Evolutionary conservation across 2,888 invertebrate genomes (phyloP).

Genomic region (Parochlus steinenii): DNA sequence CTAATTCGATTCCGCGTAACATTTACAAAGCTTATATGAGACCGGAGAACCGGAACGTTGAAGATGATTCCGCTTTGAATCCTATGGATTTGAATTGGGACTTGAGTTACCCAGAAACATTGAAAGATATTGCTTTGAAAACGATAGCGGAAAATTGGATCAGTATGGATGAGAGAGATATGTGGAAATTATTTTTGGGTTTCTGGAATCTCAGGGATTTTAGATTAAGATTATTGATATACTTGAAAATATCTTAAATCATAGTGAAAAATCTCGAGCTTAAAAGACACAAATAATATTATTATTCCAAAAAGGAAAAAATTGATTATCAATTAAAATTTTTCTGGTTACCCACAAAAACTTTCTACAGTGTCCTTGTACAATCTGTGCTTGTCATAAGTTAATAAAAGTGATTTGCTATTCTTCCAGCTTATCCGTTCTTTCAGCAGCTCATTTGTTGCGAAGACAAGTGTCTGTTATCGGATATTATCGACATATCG

Average conservation of each 20-base stretch:
- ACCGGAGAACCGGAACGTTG: constrained; percentile 6
- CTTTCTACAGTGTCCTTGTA: no score
- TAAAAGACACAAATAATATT: not conserved
- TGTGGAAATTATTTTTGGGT: not conserved
- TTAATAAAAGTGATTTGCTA: no score
- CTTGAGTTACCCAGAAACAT: constrained; percentile 21
- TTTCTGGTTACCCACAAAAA: not conserved
- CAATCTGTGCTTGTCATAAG: no score
- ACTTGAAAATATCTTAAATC: not conserved
- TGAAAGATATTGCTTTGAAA: constrained; percentile 25
- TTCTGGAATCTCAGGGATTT: not conserved
- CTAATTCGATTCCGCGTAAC: constrained; percentile 25
- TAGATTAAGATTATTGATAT: not conserved
- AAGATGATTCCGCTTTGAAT: constrained; percentile 13
- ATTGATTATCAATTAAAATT: not conserved
- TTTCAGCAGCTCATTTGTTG: constrained; percentile 21
- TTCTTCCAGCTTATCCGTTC: constrained; percentile 22
- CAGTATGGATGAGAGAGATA: constrained; percentile 17
- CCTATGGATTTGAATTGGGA: constrained; percentile 18
- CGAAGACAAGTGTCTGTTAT: constrained; percentile 27
- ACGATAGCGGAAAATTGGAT: constrained; percentile 25
- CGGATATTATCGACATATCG: constrained; percentile 24
- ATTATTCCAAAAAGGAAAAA: not conserved
- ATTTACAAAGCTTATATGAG: constrained; percentile 26
- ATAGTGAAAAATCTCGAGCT: not conserved